A percentile compares a stretch with the other conserved stretches of the same genome.
These are phyloP conservation scores for Eunapius fragilis DNA, from an alignment of 37 sponge, comb jelly and placozoan genomes.

Conservation along the genomic window DNA sequence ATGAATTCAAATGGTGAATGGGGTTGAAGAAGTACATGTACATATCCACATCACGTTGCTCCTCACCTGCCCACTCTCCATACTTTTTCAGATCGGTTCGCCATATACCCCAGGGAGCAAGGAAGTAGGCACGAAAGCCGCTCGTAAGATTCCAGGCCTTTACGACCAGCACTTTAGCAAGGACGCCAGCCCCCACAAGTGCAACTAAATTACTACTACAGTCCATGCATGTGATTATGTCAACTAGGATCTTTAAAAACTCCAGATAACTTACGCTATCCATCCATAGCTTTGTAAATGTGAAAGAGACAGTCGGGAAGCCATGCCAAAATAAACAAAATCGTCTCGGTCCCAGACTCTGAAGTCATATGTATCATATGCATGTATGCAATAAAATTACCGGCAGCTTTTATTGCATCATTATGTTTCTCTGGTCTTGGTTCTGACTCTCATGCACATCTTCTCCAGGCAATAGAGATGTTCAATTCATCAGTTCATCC, in stretches of 20 bases:
- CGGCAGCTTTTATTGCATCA: no score
- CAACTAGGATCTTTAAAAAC: background rate
- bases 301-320: background rate
- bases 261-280: background rate
- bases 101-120: background rate
- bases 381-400: no score
- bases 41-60: background rate
- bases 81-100: background rate
- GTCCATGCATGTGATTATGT: no score
- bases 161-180: background rate
- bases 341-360: no score
- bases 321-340: background rate
- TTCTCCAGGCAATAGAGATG: no score
- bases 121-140: background rate
- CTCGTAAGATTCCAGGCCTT: background rate
- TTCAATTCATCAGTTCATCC: no score
- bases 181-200: background rate
- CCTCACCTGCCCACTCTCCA: background rate
- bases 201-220: background rate
- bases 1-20: no score
- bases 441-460: no score
- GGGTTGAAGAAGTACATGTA: background rate
- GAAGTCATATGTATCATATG: no score
- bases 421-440: no score
- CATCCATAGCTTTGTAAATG: background rate